These are phyloP conservation scores for Colossoma macropomum DNA, from an alignment of 2,113 vertebrate species.

Conservation along the genomic window DNA sequence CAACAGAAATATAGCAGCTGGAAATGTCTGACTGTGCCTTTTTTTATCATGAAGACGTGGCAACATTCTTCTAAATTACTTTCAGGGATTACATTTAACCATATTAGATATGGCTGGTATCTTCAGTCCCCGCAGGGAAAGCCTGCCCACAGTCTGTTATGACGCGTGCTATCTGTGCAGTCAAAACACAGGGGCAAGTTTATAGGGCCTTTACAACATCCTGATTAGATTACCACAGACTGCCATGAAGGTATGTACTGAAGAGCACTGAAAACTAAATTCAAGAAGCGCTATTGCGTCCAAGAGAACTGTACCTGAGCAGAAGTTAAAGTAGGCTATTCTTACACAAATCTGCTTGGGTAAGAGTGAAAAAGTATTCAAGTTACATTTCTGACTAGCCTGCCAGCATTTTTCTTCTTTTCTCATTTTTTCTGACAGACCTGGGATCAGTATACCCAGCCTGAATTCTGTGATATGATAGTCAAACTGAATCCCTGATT, in stretches of 20 bases:
- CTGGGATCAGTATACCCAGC: not conserved
- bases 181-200: not conserved
- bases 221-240: constrained; percentile 6
- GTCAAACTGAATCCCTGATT: not conserved
- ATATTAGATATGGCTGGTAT: constrained; percentile 37
- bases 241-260: not conserved
- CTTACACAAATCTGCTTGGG: no score
- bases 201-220: constrained; percentile 1
- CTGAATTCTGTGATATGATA: not conserved
- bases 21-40: not conserved
- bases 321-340: not conserved
- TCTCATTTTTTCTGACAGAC: not conserved
- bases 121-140: not conserved
- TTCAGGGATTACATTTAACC: constrained; percentile 19
- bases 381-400: not conserved
- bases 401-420: not conserved
- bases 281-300: not conserved
- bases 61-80: constrained; percentile 15
- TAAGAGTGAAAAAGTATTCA: no score
- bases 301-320: not conserved
- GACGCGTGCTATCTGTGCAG: constrained; percentile 13
- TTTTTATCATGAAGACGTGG: constrained; percentile 9
- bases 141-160: not conserved
- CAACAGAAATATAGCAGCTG: not conserved
- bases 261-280: not conserved